These are phyloP conservation scores for Cyanoramphus novaezelandiae DNA, from an alignment of 2,113 vertebrate genomes.

Conservation along the genomic window DNA sequence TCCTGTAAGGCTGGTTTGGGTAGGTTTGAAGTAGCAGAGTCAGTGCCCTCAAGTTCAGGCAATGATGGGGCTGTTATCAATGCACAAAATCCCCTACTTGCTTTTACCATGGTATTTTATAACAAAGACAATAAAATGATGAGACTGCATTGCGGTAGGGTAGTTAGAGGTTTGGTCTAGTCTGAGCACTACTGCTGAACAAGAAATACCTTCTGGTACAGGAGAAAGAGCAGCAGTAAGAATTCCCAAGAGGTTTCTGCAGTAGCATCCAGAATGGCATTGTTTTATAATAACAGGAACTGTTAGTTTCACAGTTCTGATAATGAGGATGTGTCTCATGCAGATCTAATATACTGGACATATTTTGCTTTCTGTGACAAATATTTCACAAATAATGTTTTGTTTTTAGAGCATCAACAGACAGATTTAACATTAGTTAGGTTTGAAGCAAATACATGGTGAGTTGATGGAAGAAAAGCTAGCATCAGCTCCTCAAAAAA, in stretches of 20 bases:
- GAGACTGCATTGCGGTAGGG: not conserved
- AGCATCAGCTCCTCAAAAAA: not conserved
- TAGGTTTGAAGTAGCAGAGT: not conserved
- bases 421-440: not conserved
- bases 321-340: not conserved
- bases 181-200: not conserved
- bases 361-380: not conserved
- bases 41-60: not conserved
- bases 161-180: not conserved
- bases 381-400: not conserved
- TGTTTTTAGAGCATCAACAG: not conserved
- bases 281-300: not conserved
- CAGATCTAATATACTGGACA: not conserved
- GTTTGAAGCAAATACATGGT: not conserved
- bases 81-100: not conserved
- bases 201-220: not conserved
- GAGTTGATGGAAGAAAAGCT: not conserved
- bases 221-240: not conserved
- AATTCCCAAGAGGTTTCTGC: not conserved
- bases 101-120: not conserved
- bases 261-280: not conserved
- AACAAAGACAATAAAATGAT: not conserved
- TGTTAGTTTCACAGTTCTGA: not conserved
- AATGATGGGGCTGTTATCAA: not conserved
- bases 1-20: not conserved